Percentiles rank a stretch among this genome's conserved stretches.
Conservation (phyloP, 92 coral and sea anemone species). For the Phenganax stokvisi region DNA sequence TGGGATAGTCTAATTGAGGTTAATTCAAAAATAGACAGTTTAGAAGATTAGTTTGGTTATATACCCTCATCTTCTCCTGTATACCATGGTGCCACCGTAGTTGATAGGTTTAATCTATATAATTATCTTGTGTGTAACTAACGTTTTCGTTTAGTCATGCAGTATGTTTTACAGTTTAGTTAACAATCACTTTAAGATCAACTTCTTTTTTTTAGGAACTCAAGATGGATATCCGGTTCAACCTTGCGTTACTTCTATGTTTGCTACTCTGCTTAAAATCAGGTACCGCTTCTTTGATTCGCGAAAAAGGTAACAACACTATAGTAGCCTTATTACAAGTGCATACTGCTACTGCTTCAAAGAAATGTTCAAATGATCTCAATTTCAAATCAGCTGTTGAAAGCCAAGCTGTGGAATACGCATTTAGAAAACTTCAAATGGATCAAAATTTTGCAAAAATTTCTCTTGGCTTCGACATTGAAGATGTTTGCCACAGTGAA, state of each 20-base stretch:
- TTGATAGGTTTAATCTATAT: no score
- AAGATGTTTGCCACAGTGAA: background rate
- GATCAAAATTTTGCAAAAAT: slow-evolving; percentile 6
- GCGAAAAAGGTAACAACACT: slow-evolving; percentile 19
- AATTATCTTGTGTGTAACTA: no score
- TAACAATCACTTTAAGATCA: background rate
- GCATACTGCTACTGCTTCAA: background rate
- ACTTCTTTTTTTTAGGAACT: background rate
- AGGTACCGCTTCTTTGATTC: background rate
- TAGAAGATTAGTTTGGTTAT: no score
- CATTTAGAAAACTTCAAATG: background rate
- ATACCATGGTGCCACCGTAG: no score
- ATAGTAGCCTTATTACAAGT: slow-evolving; percentile 15
- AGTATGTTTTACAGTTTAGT: no score
- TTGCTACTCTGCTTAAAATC: background rate
- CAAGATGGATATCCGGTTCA: slow-evolving; percentile 1
- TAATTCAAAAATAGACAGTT: no score
- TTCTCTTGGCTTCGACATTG: slow-evolving; percentile 13
- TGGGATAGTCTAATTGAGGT: no score
- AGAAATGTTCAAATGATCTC: slow-evolving; percentile 18
- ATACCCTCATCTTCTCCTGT: no score
- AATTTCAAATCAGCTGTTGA: slow-evolving; percentile 27
- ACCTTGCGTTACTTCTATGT: background rate
- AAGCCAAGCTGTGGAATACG: slow-evolving; percentile 17
- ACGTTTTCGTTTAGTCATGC: no score